A percentile compares a stretch with the other conserved stretches of the same genome.
phyloP scores from a whole-genome alignment of 2,113 vertebrate species.

The Xenus cinereus region DNA sequence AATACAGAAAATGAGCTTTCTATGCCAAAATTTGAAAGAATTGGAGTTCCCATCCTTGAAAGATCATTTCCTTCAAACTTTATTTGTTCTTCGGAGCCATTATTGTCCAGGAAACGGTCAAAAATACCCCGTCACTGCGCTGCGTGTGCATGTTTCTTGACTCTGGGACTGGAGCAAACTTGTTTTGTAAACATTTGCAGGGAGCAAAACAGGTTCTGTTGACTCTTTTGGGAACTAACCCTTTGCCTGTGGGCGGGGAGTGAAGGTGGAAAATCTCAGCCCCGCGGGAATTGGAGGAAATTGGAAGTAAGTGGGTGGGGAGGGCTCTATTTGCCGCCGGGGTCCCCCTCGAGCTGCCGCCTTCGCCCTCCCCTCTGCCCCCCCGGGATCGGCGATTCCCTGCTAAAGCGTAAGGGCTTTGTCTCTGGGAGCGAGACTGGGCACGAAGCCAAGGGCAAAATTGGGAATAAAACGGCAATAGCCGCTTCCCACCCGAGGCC shows the following conservation, averaged over 20 bases:
- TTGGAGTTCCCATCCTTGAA: not conserved
- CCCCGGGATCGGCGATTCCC: fast-evolving
- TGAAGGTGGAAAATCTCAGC: not conserved
- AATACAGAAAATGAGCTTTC: not conserved
- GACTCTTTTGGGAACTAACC: not conserved
- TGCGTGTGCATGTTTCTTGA: fast-evolving
- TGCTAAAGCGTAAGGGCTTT: not conserved
- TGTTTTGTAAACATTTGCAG: not conserved
- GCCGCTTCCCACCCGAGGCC: not conserved
- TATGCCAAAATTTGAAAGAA: not conserved
- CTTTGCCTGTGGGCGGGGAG: not conserved
- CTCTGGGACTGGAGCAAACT: not conserved
- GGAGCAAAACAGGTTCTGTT: not conserved
- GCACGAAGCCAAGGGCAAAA: not conserved
- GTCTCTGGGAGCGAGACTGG: not conserved
- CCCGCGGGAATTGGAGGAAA: not conserved
- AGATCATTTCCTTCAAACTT: not conserved
- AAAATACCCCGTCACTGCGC: not conserved
- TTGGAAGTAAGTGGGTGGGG: not conserved
- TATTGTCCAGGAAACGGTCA: not conserved
- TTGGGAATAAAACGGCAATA: fast-evolving
- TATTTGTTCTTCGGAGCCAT: not conserved
- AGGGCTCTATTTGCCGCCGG: not conserved
- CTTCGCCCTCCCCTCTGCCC: fast-evolving
- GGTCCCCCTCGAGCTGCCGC: not conserved